Evolutionary conservation across 2,888 invertebrate genomes (phyloP).

Genomic region (Autographa gamma): DNA sequence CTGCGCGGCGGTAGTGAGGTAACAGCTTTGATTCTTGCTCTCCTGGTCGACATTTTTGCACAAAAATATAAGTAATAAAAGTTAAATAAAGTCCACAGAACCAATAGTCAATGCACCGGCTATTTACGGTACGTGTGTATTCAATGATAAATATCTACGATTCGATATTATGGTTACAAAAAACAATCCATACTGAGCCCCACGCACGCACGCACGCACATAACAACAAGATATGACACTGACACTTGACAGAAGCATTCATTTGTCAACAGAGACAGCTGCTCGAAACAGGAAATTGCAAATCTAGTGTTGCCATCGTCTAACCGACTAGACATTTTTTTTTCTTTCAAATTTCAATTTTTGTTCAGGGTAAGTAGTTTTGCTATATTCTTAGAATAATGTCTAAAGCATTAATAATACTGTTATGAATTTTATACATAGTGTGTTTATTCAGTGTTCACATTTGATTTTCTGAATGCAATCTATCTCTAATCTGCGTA

Average conservation of each 20-base stretch:
- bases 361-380: too few species aligned
- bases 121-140: not conserved
- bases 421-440: too few species aligned
- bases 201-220: conserved; percentile 1
- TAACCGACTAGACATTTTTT: too few species aligned
- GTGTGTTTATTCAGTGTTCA: too few species aligned
- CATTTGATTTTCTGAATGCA: too few species aligned
- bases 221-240: not conserved
- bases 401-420: too few species aligned
- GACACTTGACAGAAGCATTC: not conserved
- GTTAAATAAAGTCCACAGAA: not conserved
- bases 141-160: not conserved
- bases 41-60: conserved; percentile 89
- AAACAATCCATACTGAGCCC: not conserved
- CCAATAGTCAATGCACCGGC: not conserved
- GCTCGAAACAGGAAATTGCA: not conserved
- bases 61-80: not conserved
- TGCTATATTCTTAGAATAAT: too few species aligned
- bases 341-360: too few species aligned
- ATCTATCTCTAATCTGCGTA: too few species aligned
- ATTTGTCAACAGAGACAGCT: not conserved
- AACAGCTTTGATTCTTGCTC: conserved; percentile 93
- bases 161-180: not conserved
- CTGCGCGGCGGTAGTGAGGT: conserved; percentile 90
- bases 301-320: not conserved